phyloP scores from a whole-genome alignment of 1,140 invertebrate genomes.

The Drosophila willistoni region DNA sequence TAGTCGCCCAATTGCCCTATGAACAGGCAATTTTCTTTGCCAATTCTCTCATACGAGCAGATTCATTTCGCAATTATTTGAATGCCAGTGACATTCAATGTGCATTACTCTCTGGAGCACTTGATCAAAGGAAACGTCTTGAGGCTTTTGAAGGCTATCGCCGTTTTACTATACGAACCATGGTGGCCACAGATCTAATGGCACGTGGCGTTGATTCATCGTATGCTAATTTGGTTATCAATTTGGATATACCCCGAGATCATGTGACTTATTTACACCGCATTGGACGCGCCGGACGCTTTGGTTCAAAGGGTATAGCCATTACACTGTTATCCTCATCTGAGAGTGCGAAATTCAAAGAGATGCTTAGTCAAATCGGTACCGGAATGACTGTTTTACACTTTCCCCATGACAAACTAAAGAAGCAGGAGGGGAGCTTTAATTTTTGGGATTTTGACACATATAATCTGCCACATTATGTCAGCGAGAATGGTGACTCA shows the following conservation, averaged over 20 bases:
- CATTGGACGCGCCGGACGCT: slow-evolving; percentile 96
- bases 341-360: slow-evolving; percentile 85
- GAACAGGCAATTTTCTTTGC: slow-evolving; percentile 96
- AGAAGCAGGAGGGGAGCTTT: slow-evolving; percentile 19
- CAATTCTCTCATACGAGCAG: slow-evolving; percentile 91
- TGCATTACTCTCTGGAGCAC: slow-evolving; percentile 88
- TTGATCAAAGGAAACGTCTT: slow-evolving; percentile 91
- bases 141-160: slow-evolving; percentile 90
- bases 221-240: slow-evolving; percentile 96
- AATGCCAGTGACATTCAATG: slow-evolving; percentile 86
- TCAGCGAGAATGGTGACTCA: slow-evolving; percentile 11
- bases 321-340: slow-evolving; percentile 86
- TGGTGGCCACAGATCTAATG: slow-evolving; percentile 96
- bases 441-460: slow-evolving; percentile 61
- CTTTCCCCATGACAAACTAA: slow-evolving; percentile 77
- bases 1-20: slow-evolving; percentile 90
- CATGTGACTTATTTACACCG: slow-evolving; percentile 96
- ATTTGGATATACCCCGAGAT: slow-evolving; percentile 93
- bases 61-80: slow-evolving; percentile 89
- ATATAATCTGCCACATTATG: slow-evolving; percentile 55
- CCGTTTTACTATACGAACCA: slow-evolving; percentile 90
- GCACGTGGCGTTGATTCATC: slow-evolving; percentile 95
- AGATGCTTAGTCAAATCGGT: slow-evolving; percentile 84
- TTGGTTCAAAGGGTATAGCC: slow-evolving; percentile 90
- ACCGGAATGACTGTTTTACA: slow-evolving; percentile 84